Evolutionary conservation across 1,140 invertebrate species (phyloP), one percentile per base, ranked within the genome.

Genomic region (Chrysomallon squamiferum): DNA sequence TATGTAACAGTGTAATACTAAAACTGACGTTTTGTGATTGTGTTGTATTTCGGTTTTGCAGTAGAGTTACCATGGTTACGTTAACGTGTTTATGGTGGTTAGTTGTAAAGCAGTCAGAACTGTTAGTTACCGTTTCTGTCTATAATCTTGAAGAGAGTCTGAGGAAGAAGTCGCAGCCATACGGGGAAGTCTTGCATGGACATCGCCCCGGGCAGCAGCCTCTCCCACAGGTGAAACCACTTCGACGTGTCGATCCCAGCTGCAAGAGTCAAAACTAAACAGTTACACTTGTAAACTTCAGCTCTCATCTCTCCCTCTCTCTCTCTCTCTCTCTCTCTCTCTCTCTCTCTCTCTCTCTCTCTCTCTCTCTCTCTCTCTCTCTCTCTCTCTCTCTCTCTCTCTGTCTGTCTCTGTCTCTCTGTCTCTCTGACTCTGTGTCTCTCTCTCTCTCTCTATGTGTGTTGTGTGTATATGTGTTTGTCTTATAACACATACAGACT

Each of bases 151-250:
- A 70, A 65, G 18, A 70, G 63, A 3, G 47, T 45, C 58, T 70
- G 62, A 30, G 68, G 68, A 58, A 70, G 58, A 25, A 70, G 68
- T 3, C 68, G 38, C 43, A 70, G 43, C 68, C 68, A 70, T 11
- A 70, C 60, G 18, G 68, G 68, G 47, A 70, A 70, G 68, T 66
- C 41, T 11, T 43, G 29, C 63, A 66, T 62, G 5, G 58, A 59
- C 63, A 35, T 70, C 18, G 58, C 57, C 7, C 68, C 62, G 9
- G 59, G 59, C 5, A 70, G 6, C 41, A 70, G 15, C 7, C 58
- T 50, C 22, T 50, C 43, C 68, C 68, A 70, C 35, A 70, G 32
- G 25, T 33, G 22, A 6, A 59, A 57, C 68, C 68, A 70, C 20
- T 66, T 20, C 9, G 35, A 25, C 27, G 32, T 29, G 30, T 7